phyloP scores from a whole-genome alignment of 2,113 vertebrate species.

The Cranoglanis bouderius region DNA sequence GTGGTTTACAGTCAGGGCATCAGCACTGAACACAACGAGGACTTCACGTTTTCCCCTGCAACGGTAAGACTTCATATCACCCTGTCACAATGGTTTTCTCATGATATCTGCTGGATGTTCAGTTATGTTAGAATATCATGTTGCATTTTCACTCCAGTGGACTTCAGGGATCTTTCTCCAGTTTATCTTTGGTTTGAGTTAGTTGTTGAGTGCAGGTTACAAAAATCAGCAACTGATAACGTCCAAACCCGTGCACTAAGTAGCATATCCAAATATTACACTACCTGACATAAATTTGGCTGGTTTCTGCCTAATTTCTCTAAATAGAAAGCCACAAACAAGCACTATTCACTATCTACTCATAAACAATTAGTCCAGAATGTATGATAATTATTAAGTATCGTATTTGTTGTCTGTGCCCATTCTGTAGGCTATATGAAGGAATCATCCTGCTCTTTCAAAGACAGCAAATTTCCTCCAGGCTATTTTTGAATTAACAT shows the following conservation, averaged over 20 bases:
- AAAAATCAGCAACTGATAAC: background rate
- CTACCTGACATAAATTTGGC: background rate
- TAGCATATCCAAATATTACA: background rate
- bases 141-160: background rate
- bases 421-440: background rate
- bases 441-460: background rate
- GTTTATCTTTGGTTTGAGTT: background rate
- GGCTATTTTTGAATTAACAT: background rate
- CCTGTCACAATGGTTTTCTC: background rate
- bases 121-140: background rate
- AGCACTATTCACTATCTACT: too few species aligned
- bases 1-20: conserved; percentile 27
- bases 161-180: background rate
- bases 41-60: conserved; percentile 17
- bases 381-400: background rate
- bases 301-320: background rate
- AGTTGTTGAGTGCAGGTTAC: background rate
- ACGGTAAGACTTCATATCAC: conserved; percentile 33
- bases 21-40: conserved; percentile 20
- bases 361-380: background rate
- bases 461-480: background rate
- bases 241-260: background rate
- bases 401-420: background rate
- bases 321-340: background rate
- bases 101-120: background rate